phyloP scores from a whole-genome alignment of 2,113 vertebrate genomes.

The Colius striatus region DNA sequence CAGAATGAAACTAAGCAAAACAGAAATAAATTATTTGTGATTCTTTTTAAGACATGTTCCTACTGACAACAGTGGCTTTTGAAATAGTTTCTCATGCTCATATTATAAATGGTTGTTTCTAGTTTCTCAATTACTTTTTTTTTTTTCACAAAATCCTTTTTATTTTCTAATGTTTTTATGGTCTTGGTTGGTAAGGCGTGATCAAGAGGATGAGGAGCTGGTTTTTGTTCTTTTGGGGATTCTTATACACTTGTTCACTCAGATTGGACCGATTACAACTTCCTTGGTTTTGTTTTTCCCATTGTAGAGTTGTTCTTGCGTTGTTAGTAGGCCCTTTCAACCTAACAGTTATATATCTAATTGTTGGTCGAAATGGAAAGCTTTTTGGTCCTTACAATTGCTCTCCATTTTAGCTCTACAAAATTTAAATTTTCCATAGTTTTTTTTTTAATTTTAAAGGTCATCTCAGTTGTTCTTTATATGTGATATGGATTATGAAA shows the following conservation, averaged over 20 bases:
- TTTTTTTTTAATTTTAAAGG: neutral
- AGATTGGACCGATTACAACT: neutral
- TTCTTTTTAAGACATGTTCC: neutral
- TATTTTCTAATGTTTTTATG: neutral
- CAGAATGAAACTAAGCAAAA: neutral
- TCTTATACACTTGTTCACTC: neutral
- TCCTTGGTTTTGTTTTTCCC: neutral
- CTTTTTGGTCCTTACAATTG: neutral
- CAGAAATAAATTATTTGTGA: neutral
- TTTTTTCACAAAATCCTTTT: neutral
- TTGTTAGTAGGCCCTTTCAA: neutral
- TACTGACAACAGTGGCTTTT: neutral
- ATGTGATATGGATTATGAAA: neutral
- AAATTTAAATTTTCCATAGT: neutral
- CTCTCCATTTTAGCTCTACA: neutral
- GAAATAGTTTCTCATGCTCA: neutral
- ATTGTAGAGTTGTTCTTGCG: neutral
- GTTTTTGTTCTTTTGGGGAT: neutral
- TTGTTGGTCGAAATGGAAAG: neutral
- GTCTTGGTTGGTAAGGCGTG: neutral
- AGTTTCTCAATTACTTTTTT: neutral
- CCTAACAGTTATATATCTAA: neutral
- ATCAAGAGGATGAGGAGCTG: neutral
- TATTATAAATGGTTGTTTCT: neutral
- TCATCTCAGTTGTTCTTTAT: neutral